phyloP scores from a whole-genome alignment of 2,888 invertebrate species.

The Tuberolachnus salignus region DNA sequence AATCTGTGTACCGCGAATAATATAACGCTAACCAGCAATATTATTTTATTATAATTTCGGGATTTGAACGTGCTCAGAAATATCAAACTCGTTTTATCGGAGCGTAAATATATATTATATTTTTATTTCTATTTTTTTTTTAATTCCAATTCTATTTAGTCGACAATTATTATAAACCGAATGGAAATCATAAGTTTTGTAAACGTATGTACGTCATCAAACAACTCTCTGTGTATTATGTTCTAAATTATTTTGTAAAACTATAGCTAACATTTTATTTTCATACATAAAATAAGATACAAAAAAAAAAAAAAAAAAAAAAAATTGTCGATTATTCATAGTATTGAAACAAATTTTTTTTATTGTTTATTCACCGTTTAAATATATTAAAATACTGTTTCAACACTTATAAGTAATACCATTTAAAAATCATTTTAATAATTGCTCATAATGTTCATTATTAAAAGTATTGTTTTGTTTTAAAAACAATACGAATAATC shows the following conservation, averaged over 20 bases:
- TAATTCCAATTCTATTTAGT: no score
- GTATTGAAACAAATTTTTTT: slow-evolving; percentile 9
- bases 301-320: no score
- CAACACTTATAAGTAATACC: background rate
- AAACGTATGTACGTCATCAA: background rate
- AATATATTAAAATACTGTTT: background rate
- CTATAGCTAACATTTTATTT: slow-evolving; percentile 17
- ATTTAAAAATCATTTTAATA: slow-evolving; percentile 31
- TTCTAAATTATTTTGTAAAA: background rate
- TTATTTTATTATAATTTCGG: slow-evolving; percentile 26
- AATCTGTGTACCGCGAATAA: slow-evolving; percentile 5
- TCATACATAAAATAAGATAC: background rate
- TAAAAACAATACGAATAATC: slow-evolving; percentile 42
- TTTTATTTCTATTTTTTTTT: no score
- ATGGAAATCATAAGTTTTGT: slow-evolving; percentile 19
- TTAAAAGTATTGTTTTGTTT: slow-evolving; percentile 49
- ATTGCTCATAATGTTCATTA: slow-evolving; percentile 37
- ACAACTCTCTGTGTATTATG: slow-evolving; percentile 25
- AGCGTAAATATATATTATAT: slow-evolving; percentile 1
- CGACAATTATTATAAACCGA: background rate
- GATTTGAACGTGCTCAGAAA: slow-evolving; percentile 14
- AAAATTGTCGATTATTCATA: background rate
- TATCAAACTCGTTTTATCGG: slow-evolving; percentile 14
- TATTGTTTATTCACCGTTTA: slow-evolving; percentile 14
- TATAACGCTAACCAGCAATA: background rate